A percentile compares a stretch with the other conserved stretches of the same genome.
Conservation (phyloP, 2,797 vertebrate species). For the Macrochelys suwanniensis region DNA sequence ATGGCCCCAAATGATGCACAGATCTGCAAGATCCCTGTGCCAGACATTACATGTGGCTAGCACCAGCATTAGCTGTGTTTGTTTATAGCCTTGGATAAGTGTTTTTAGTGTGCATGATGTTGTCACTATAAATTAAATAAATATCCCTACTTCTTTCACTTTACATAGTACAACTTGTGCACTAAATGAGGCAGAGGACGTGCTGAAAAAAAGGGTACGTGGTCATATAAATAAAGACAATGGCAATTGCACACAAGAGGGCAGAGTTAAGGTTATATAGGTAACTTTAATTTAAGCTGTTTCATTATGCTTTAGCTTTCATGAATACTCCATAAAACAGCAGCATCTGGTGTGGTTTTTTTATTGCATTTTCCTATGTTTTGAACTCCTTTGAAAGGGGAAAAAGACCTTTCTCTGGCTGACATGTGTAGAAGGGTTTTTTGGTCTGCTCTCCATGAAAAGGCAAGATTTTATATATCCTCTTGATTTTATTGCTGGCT, state of each 20-base stretch:
- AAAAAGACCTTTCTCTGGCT: background rate
- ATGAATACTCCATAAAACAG: background rate
- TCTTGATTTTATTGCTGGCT: background rate
- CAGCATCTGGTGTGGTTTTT: slow-evolving; percentile 11
- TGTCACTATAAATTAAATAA: background rate
- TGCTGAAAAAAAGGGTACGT: background rate
- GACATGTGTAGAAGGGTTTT: background rate
- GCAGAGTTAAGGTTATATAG: background rate
- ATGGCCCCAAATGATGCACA: background rate
- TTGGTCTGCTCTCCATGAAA: background rate
- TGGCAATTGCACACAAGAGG: background rate
- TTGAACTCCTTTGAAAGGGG: background rate
- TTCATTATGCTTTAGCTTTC: background rate
- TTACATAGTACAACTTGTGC: background rate
- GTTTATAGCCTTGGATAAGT: background rate
- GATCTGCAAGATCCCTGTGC: background rate
- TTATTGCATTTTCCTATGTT: slow-evolving; percentile 26
- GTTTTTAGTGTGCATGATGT: background rate
- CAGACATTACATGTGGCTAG: background rate
- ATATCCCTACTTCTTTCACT: background rate
- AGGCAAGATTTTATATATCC: slow-evolving; percentile 4
- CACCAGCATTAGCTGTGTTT: background rate
- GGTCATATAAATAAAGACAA: background rate
- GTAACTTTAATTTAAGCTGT: slow-evolving; percentile 2
- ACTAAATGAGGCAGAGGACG: background rate